Evolutionary conservation across 1,140 invertebrate species (phyloP).

Genomic region (Drosophila gunungcola): DNA sequence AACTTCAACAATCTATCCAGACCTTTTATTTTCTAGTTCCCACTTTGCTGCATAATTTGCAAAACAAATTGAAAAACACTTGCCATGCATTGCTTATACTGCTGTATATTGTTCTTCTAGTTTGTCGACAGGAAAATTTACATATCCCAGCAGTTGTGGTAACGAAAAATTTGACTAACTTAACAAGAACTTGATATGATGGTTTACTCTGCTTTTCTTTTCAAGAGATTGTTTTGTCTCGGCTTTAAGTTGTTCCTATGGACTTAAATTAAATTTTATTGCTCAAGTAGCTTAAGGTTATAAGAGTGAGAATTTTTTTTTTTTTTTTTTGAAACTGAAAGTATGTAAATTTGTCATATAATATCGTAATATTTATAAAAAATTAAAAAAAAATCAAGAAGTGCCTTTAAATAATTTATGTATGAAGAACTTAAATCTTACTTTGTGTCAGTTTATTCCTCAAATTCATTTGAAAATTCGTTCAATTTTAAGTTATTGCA

Average conservation of each 20-base stretch:
- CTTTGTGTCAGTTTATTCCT: no score
- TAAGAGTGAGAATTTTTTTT: not conserved
- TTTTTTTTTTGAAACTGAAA: not conserved
- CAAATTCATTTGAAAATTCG: not conserved
- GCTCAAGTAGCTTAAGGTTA: not conserved
- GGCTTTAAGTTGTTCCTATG: slow-evolving; percentile 5
- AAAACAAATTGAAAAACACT: slow-evolving; percentile 60
- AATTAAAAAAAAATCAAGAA: no score
- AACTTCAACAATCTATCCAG: not conserved
- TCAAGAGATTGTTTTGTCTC: slow-evolving; percentile 1
- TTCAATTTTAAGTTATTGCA: not conserved
- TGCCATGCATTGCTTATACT: slow-evolving; percentile 32
- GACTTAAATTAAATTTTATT: slow-evolving; percentile 2
- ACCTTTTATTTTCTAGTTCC: slow-evolving; percentile 12
- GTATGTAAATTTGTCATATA: not conserved
- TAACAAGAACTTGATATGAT: slow-evolving; percentile 3
- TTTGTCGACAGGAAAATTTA: slow-evolving; percentile 22
- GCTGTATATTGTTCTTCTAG: slow-evolving; percentile 29
- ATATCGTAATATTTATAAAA: no score
- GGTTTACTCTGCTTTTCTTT: slow-evolving; percentile 8
- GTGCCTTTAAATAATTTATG: no score
- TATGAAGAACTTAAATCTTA: no score
- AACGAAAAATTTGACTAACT: slow-evolving; percentile 22
- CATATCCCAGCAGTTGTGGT: slow-evolving; percentile 35
- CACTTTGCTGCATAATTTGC: slow-evolving; percentile 50